These are phyloP conservation scores for Lucifuga dentata DNA, from an alignment of 2,113 vertebrate genomes.

Conservation along the genomic window DNA sequence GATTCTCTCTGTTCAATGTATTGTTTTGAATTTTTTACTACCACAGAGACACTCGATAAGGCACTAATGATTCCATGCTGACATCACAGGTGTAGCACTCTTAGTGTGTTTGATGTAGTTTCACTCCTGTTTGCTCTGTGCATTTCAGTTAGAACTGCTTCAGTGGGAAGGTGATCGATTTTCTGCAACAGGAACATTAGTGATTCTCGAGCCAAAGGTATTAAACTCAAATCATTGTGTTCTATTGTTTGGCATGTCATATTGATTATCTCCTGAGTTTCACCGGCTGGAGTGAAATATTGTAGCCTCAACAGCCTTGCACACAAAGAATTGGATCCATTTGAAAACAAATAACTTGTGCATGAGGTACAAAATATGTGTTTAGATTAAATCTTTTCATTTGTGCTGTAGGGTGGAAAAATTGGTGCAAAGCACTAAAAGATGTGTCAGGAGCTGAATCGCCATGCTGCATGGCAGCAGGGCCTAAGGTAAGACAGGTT, in stretches of 20 bases:
- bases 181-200: slow-evolving; percentile 83
- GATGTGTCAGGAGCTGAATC: slow-evolving; percentile 9
- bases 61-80: background rate
- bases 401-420: slow-evolving; percentile 1
- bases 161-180: slow-evolving; percentile 76
- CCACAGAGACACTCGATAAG: background rate
- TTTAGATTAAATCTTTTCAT: slow-evolving; percentile 56
- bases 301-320: slow-evolving; percentile 76
- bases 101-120: slow-evolving; percentile 61
- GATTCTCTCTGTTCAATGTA: background rate
- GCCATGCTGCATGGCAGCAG: slow-evolving; percentile 1
- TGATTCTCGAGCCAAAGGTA: slow-evolving; percentile 81
- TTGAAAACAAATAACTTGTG: slow-evolving; percentile 77
- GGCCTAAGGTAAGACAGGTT: background rate
- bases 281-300: slow-evolving; percentile 77
- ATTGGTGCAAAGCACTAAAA: background rate
- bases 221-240: slow-evolving; percentile 86
- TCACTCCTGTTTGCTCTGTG: slow-evolving; percentile 47
- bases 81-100: slow-evolving; percentile 4
- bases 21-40: background rate
- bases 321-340: slow-evolving; percentile 61
- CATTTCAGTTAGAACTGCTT: slow-evolving; percentile 63
- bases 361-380: slow-evolving; percentile 63
- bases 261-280: slow-evolving; percentile 87
- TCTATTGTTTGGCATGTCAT: slow-evolving; percentile 79